A percentile compares a stretch with the other conserved stretches of the same genome.
Evolutionary conservation across 1,140 invertebrate genomes (phyloP).

Genomic region (Oppia nitens): DNA sequence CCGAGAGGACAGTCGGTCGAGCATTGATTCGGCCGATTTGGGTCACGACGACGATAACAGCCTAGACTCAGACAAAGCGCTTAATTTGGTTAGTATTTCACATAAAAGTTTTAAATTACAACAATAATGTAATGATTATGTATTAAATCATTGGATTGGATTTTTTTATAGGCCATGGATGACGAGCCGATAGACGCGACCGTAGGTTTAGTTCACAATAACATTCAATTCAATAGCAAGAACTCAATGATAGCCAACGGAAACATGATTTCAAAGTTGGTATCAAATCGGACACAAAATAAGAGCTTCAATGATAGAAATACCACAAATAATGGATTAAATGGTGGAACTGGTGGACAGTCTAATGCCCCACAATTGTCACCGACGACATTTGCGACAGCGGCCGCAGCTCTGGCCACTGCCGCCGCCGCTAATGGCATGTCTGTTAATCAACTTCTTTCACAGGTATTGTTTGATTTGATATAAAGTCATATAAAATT

Average conservation of each 20-base stretch:
- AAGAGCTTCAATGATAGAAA: neutral
- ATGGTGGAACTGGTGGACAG: neutral
- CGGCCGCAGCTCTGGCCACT: slow-evolving; percentile 9
- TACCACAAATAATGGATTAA: neutral
- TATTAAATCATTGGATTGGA: neutral
- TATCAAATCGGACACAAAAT: neutral
- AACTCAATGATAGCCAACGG: neutral
- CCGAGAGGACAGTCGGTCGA: neutral
- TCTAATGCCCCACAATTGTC: neutral
- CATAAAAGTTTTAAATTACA: neutral
- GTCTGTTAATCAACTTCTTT: slow-evolving; percentile 10
- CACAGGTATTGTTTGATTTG: slow-evolving; percentile 3
- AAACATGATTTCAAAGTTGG: neutral
- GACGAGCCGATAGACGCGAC: neutral
- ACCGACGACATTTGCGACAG: slow-evolving; percentile 8
- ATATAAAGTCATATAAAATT: neutral
- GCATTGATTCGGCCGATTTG: neutral
- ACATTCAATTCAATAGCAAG: neutral
- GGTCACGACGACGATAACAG: neutral
- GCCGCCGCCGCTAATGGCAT: slow-evolving; percentile 10
- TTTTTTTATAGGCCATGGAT: neutral
- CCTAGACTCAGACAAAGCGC: neutral
- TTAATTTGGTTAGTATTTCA: neutral
- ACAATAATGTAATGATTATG: neutral
- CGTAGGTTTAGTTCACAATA: neutral